These are phyloP conservation scores for Hofmannophila pseudospretella DNA, from an alignment of 2,888 invertebrate genomes.

Conservation along the genomic window DNA sequence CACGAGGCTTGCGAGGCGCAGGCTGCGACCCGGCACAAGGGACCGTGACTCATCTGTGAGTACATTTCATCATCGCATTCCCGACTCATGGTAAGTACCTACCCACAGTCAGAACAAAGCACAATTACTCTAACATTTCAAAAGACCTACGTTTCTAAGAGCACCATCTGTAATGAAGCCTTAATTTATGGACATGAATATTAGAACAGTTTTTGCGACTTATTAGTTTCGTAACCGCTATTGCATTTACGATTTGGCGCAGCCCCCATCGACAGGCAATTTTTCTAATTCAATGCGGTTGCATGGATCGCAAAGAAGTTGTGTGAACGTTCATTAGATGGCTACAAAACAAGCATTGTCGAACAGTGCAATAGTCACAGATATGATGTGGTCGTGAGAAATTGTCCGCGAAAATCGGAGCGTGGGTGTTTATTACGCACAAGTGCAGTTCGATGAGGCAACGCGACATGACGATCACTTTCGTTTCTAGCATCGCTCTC, in stretches of 20 bases:
- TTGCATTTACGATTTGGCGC: slow-evolving; percentile 43
- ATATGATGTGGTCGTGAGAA: slow-evolving; percentile 63
- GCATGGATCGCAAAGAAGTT: slow-evolving; percentile 36
- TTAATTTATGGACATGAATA: slow-evolving; percentile 26
- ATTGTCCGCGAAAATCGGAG: slow-evolving; percentile 57
- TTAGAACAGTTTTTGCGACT: slow-evolving; percentile 25
- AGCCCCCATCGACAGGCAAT: slow-evolving; percentile 34
- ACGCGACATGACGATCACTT: slow-evolving; percentile 56
- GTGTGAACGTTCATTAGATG: slow-evolving; percentile 51
- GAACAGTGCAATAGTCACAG: slow-evolving; percentile 45
- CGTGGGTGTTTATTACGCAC: slow-evolving; percentile 66
- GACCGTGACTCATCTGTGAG: slow-evolving; percentile 58
- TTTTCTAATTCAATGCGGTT: slow-evolving; percentile 25
- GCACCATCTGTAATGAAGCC: slow-evolving; percentile 24
- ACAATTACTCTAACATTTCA: slow-evolving; percentile 26
- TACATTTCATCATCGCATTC: slow-evolving; percentile 51
- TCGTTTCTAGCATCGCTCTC: slow-evolving; percentile 47
- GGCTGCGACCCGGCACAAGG: slow-evolving; percentile 33
- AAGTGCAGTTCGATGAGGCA: slow-evolving; percentile 63
- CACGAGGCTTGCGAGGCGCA: slow-evolving; percentile 2
- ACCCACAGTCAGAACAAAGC: slow-evolving; percentile 12
- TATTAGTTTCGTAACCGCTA: slow-evolving; percentile 33
- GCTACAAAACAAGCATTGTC: slow-evolving; percentile 46
- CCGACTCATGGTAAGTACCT: slow-evolving; percentile 22
- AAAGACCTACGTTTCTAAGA: slow-evolving; percentile 16